Evolutionary conservation across 2,888 invertebrate species (phyloP).

Genomic region (Nowickia ferox): DNA sequence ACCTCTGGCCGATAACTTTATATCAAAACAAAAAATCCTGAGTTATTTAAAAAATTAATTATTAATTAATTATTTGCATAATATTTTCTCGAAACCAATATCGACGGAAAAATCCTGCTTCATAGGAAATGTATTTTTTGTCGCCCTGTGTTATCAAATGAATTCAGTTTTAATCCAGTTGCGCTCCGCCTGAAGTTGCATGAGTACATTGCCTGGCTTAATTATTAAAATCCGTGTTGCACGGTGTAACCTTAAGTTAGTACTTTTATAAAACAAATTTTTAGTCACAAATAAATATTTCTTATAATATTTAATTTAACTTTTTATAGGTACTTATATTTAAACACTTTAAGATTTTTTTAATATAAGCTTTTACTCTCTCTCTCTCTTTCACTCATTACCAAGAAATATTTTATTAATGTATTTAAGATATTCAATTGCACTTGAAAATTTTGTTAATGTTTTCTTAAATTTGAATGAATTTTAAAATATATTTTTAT

Average conservation of each 20-base stretch:
- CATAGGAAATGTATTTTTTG: too few relatives aligned
- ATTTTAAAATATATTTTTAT: background rate
- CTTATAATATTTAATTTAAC: background rate
- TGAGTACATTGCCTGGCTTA: background rate
- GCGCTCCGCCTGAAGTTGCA: background rate
- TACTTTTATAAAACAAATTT: background rate
- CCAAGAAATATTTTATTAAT: too few relatives aligned
- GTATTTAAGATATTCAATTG: background rate
- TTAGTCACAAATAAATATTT: background rate
- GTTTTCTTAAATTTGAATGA: background rate
- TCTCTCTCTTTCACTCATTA: too few relatives aligned
- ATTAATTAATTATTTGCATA: too few relatives aligned
- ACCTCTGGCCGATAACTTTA: too few relatives aligned
- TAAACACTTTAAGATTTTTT: too few relatives aligned
- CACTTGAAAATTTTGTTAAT: constrained; percentile 10
- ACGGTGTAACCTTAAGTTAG: background rate
- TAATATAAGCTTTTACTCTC: too few relatives aligned
- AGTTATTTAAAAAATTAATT: too few relatives aligned
- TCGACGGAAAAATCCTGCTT: too few relatives aligned
- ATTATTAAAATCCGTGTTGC: background rate
- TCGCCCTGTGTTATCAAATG: background rate
- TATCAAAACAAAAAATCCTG: too few relatives aligned
- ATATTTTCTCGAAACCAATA: too few relatives aligned
- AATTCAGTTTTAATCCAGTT: background rate
- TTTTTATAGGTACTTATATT: too few relatives aligned